phyloP scores from a whole-genome alignment of 1,140 invertebrate genomes.

The Drosophila varians region DNA sequence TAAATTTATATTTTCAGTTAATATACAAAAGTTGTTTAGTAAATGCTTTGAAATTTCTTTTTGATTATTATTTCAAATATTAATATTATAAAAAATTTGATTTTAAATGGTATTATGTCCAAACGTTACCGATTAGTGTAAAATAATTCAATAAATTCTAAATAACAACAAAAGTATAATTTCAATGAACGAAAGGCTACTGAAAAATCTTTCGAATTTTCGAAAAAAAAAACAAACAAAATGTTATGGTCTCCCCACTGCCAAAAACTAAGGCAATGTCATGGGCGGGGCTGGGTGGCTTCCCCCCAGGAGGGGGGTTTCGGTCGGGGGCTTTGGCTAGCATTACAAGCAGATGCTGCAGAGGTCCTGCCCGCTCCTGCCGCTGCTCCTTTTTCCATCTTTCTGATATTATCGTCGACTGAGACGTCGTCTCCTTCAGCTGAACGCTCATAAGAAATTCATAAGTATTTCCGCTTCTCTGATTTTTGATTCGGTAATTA shows the following conservation, averaged over 20 bases:
- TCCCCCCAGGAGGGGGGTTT: neutral
- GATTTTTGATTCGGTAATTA: slow-evolving; percentile 81
- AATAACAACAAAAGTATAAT: too few relatives aligned
- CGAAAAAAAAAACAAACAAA: neutral
- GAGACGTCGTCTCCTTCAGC: slow-evolving; percentile 33
- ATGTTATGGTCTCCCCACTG: neutral
- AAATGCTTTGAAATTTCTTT: too few relatives aligned
- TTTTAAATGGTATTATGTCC: too few relatives aligned
- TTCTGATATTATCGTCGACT: slow-evolving; percentile 33
- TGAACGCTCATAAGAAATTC: slow-evolving; percentile 73
- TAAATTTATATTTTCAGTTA: too few relatives aligned
- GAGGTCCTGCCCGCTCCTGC: slow-evolving; percentile 10
- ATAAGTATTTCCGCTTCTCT: slow-evolving; percentile 79
- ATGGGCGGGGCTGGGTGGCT: neutral
- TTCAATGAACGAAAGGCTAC: too few relatives aligned
- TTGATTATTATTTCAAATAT: too few relatives aligned
- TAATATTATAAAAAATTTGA: too few relatives aligned
- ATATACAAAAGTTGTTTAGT: too few relatives aligned
- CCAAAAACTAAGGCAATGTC: neutral
- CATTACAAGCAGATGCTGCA: slow-evolving; percentile 48
- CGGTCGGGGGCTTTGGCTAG: slow-evolving; percentile 11
- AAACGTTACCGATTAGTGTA: too few relatives aligned
- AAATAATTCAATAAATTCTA: too few relatives aligned
- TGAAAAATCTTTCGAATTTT: too few relatives aligned
- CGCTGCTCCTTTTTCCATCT: slow-evolving; percentile 20